Evolutionary conservation across 2,113 vertebrate species (phyloP), one percentile per base, ranked within the genome.

Genomic region (Pseudolaguvia tuberculata): DNA sequence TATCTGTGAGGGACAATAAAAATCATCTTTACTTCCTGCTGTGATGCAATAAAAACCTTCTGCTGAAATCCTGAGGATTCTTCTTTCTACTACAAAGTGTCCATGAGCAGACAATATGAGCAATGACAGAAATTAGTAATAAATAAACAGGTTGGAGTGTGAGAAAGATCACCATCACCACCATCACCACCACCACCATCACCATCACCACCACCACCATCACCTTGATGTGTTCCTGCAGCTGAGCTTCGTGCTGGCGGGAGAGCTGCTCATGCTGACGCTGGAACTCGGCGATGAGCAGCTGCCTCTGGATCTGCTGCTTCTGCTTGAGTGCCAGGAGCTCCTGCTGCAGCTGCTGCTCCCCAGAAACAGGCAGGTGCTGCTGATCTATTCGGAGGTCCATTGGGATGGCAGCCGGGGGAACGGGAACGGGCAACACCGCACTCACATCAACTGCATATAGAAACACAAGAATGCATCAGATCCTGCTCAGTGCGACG

Each of bases 201-300:
- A 42, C 7, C 39, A 42, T 42, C 39, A 42, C 8, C 39, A 42
- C 9, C 39, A 42, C 8, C 39, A 42, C 8, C 39, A 42, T 87
- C 79, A 97, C 96, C 91, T 98, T 94, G 79, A 98, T 91, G 77
- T 99, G 96, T 70, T 98, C 95, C 0, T 98, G 96, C 55, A 99
- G 92, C 87, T 99, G 96, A 4, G 87, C 95, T 86, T 98, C 95
- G 0, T 98, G 96, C 83, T 99, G 96, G 70, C 97, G 88, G 0
- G 96, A 97, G 66, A 99, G 93, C 89, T 98, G 97, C 73, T 98
- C 96, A 0, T 98, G 96, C 72, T 98, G 95, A 83, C 96, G 86
- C 89, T 98, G 96, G 86, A 98, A 98, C 91, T 99, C 97, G 0
- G 95, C 94, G 0, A 98, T 98, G 77, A 99, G 96, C 39, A 97